These are phyloP conservation scores for Sylvicapra grimmia DNA, from an alignment of 2,113 vertebrate genomes.

Conservation along the genomic window DNA sequence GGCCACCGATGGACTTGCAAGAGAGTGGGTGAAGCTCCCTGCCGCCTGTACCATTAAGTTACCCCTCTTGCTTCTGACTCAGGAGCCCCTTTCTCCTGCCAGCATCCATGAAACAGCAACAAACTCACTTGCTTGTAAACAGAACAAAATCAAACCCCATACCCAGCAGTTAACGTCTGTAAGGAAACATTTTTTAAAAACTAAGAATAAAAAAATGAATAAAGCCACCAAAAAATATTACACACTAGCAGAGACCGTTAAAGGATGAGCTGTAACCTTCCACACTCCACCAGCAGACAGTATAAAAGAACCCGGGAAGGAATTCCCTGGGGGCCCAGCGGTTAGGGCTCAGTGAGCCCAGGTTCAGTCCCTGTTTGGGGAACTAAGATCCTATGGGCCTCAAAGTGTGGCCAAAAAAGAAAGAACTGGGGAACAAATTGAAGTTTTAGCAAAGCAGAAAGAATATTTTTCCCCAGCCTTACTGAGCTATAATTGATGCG, in stretches of 20 bases:
- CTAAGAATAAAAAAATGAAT: not conserved
- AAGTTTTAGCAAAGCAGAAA: not conserved
- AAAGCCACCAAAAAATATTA: not conserved
- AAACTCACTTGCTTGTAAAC: not conserved
- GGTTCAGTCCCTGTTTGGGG: not conserved
- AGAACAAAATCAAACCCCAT: not conserved
- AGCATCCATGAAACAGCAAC: not conserved
- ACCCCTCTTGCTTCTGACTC: not conserved
- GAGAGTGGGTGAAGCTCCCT: not conserved
- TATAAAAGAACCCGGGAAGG: not conserved
- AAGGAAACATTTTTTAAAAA: not conserved
- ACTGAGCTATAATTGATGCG: not conserved
- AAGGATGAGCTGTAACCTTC: not conserved
- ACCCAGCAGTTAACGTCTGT: not conserved
- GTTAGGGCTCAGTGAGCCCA: not conserved
- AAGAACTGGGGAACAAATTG: not conserved
- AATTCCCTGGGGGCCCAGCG: not conserved
- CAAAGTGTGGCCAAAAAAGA: not conserved
- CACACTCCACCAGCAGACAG: not conserved
- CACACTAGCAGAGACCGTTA: not conserved
- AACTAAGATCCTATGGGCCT: not conserved
- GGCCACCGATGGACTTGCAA: not conserved
- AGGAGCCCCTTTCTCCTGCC: not conserved
- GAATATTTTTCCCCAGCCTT: not conserved
- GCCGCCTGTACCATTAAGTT: not conserved